Evolutionary conservation across 2,113 vertebrate genomes (phyloP).

Genomic region (Sylvilagus bachmani): DNA sequence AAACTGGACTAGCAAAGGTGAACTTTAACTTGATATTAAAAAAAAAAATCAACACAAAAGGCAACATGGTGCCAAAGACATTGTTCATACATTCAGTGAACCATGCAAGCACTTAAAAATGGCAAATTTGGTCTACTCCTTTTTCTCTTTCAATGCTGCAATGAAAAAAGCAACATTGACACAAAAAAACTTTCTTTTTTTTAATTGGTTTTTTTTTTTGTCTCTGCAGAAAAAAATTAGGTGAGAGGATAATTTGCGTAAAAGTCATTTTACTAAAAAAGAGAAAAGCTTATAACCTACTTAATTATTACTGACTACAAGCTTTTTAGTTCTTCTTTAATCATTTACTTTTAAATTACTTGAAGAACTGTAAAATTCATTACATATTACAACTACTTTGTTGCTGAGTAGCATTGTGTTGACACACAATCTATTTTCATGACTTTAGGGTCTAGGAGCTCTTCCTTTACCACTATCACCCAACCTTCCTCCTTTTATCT

Average conservation of each 20-base stretch:
- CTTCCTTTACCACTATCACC: background rate
- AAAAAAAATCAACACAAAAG: conserved; percentile 10
- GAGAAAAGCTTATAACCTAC: background rate
- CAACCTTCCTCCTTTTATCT: background rate
- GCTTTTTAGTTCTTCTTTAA: background rate
- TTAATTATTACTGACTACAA: conserved; percentile 1
- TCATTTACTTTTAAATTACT: background rate
- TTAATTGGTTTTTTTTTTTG: background rate
- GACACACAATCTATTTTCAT: background rate
- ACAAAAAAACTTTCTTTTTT: background rate
- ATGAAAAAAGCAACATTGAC: background rate
- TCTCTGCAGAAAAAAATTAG: background rate
- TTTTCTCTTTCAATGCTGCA: background rate
- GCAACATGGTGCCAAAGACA: background rate
- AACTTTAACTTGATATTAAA: conserved; percentile 40
- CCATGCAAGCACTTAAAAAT: background rate
- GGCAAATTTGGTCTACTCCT: background rate
- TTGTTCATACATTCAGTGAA: background rate
- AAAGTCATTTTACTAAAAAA: background rate
- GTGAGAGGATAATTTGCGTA: background rate
- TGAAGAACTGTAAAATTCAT: background rate
- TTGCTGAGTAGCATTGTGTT: background rate
- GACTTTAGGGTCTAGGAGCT: background rate
- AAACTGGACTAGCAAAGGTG: background rate
- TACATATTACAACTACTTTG: background rate